Evolutionary conservation across 2,113 vertebrate genomes (phyloP).

Genomic region (Stigmatopora nigra): DNA sequence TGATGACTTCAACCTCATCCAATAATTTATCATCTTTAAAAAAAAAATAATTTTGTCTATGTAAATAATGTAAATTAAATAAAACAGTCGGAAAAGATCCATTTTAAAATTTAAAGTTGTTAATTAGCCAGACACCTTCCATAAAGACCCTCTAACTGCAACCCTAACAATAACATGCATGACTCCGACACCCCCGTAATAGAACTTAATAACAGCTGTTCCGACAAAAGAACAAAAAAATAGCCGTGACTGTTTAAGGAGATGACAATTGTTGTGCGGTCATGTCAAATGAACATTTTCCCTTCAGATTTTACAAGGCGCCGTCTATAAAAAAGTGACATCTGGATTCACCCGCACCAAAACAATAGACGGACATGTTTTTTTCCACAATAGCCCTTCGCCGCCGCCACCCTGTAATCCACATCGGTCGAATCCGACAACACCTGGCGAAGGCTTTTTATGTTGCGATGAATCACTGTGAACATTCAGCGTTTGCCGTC

Average conservation of each 20-base stretch:
- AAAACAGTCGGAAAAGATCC: no score
- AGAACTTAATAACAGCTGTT: slow-evolving; percentile 58
- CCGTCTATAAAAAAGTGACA: slow-evolving; percentile 53
- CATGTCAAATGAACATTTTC: slow-evolving; percentile 59
- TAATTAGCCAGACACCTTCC: no score
- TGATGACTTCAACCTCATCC: no score
- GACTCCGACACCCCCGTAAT: slow-evolving; percentile 13
- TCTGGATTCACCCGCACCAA: slow-evolving; percentile 45
- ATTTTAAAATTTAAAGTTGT: no score
- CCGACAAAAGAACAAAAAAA: slow-evolving; percentile 45
- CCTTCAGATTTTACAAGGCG: slow-evolving; percentile 23
- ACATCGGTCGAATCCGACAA: slow-evolving; percentile 19
- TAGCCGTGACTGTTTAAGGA: slow-evolving; percentile 32
- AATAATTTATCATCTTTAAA: no score
- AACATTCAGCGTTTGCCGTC: slow-evolving; percentile 11
- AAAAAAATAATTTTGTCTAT: no score
- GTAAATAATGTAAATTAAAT: no score
- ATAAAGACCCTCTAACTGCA: no score
- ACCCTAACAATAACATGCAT: no score
- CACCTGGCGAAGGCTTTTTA: slow-evolving; percentile 15
- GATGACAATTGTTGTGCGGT: slow-evolving; percentile 25
- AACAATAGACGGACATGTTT: background rate
- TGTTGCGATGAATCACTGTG: slow-evolving; percentile 8
- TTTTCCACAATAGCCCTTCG: background rate
- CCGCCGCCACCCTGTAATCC: slow-evolving; percentile 5